Conservation (phyloP, 2,113 vertebrate genomes). For the Ochotona curzoniae region DNA sequence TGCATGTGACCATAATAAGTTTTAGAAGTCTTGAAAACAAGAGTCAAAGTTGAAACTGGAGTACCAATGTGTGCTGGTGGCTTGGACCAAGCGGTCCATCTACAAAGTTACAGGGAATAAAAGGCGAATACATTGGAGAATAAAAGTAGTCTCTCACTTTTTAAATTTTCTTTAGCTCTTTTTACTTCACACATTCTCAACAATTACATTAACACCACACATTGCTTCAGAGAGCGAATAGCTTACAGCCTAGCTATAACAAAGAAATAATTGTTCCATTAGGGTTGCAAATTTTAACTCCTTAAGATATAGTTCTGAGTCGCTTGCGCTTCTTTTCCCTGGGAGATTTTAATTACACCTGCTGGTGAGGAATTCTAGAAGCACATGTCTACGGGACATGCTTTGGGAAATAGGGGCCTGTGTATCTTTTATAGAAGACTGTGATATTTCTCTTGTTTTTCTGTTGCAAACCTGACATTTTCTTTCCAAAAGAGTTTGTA, state of each 20-base stretch:
- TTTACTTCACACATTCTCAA: background rate
- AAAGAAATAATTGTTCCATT: background rate
- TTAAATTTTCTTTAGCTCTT: background rate
- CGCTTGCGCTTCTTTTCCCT: background rate
- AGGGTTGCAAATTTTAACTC: background rate
- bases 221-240: background rate
- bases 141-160: background rate
- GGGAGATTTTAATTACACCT: background rate
- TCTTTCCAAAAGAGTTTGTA: slow-evolving; percentile 77
- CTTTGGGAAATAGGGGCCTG: background rate
- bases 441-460: slow-evolving; percentile 70
- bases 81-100: background rate
- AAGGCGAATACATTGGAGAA: background rate
- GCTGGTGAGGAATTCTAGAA: background rate
- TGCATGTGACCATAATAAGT: background rate
- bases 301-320: background rate
- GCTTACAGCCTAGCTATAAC: background rate
- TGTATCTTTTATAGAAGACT: slow-evolving; percentile 50
- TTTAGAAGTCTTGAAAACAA: background rate
- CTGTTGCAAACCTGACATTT: slow-evolving; percentile 71
- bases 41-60: background rate
- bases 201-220: background rate
- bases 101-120: background rate
- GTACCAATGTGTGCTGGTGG: background rate
- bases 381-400: background rate